Conservation (phyloP, 1,140 invertebrate species). For the Cyrtorhinus lividipennis region DNA sequence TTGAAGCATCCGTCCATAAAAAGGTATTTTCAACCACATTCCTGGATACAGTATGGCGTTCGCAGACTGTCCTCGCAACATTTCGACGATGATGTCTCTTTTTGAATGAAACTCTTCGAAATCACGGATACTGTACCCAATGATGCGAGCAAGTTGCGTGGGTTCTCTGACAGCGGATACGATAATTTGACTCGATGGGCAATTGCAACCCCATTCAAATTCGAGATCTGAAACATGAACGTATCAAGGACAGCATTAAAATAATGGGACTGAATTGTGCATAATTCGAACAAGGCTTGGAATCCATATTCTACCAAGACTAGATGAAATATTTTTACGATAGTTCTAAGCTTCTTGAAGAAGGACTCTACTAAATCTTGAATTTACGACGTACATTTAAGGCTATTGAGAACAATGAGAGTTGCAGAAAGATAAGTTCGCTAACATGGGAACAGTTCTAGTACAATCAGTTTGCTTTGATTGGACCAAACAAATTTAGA, state of each 20-base stretch:
- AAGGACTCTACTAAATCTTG: too few species aligned
- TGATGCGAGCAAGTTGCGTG: not conserved
- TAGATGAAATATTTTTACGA: not conserved
- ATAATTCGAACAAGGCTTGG: constrained; percentile 35
- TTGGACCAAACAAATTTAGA: too few species aligned
- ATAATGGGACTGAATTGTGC: too few species aligned
- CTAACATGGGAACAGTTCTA: too few species aligned
- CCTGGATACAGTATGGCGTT: not conserved
- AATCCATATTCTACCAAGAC: constrained; percentile 27
- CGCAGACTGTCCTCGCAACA: not conserved
- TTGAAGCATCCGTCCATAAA: not conserved
- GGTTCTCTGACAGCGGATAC: not conserved
- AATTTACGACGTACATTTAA: too few species aligned
- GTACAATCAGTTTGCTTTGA: too few species aligned
- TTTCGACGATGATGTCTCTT: not conserved
- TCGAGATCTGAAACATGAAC: constrained; percentile 27
- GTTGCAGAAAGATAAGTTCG: too few species aligned
- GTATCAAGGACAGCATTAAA: too few species aligned
- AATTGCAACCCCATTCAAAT: not conserved
- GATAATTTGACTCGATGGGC: not conserved
- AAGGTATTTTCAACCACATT: not conserved
- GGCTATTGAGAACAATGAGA: too few species aligned
- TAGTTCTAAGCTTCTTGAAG: constrained; percentile 10
- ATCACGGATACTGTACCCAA: not conserved
- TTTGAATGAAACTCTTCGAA: not conserved